Evolutionary conservation across 92 coral and sea anemone genomes (phyloP).

Genomic region (Anthopleura xanthogrammica): DNA sequence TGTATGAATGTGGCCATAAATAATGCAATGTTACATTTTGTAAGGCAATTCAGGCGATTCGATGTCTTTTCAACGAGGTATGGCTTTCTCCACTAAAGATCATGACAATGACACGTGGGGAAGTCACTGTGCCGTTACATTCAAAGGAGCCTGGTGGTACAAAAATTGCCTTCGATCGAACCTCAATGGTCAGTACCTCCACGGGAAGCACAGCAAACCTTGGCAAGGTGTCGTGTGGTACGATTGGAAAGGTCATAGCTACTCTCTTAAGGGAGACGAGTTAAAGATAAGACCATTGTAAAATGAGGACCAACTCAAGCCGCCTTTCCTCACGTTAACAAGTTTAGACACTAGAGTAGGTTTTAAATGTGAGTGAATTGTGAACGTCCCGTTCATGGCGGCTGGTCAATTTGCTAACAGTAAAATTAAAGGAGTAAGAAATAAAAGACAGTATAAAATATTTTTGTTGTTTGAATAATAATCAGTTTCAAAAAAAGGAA

Average conservation of each 20-base stretch:
- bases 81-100: constrained; percentile 41
- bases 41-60: neutral
- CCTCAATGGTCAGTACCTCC: constrained; percentile 19
- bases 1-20: neutral
- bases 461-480: too few relatives aligned
- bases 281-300: neutral
- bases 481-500: too few relatives aligned
- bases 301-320: neutral
- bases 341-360: too few relatives aligned
- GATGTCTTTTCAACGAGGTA: neutral
- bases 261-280: neutral
- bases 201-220: neutral
- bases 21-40: too few relatives aligned
- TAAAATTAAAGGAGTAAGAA: too few relatives aligned
- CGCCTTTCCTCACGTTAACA: too few relatives aligned
- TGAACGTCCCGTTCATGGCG: too few relatives aligned
- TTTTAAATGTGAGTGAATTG: too few relatives aligned
- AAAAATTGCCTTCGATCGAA: constrained; percentile 12
- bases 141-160: constrained; percentile 44
- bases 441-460: too few relatives aligned
- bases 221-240: neutral
- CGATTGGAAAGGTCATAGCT: neutral
- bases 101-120: constrained; percentile 20
- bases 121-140: constrained; percentile 27
- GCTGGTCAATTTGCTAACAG: too few relatives aligned